Evolutionary conservation across 2,113 vertebrate species (phyloP).

Genomic region (Merops nubicus): DNA sequence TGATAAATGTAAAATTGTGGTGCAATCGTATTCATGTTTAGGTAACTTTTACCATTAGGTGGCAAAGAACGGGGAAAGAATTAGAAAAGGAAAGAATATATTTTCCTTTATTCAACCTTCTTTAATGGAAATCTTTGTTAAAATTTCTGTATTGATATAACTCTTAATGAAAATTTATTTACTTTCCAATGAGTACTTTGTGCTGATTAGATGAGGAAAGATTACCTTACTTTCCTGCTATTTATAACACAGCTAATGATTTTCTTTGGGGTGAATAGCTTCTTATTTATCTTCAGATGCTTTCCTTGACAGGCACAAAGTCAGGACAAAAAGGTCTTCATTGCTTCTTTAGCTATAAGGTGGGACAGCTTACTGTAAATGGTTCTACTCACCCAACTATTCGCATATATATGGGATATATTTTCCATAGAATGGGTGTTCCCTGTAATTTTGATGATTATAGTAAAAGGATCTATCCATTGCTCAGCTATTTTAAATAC

Average conservation of each 20-base stretch:
- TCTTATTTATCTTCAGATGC: conserved; percentile 34
- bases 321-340: neutral
- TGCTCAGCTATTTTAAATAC: neutral
- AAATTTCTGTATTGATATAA: conserved; percentile 4
- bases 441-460: neutral
- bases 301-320: conserved; percentile 6
- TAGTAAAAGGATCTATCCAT: neutral
- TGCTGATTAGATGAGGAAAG: conserved; percentile 4
- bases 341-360: neutral
- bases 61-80: neutral
- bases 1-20: neutral
- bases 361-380: neutral
- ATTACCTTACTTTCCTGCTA: conserved; percentile 11
- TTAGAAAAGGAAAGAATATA: neutral
- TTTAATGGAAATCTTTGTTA: conserved; percentile 12
- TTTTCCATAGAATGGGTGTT: neutral
- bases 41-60: neutral
- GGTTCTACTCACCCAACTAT: neutral
- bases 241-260: conserved; percentile 39
- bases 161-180: conserved; percentile 52
- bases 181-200: conserved; percentile 25
- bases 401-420: neutral
- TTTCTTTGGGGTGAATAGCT: conserved; percentile 2
- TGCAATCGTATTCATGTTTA: neutral
- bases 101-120: conserved; percentile 25